Percentiles rank a stretch among this genome's conserved stretches.
phyloP scores from a whole-genome alignment of 1,140 invertebrate genomes.

The Drosophila obscura region DNA sequence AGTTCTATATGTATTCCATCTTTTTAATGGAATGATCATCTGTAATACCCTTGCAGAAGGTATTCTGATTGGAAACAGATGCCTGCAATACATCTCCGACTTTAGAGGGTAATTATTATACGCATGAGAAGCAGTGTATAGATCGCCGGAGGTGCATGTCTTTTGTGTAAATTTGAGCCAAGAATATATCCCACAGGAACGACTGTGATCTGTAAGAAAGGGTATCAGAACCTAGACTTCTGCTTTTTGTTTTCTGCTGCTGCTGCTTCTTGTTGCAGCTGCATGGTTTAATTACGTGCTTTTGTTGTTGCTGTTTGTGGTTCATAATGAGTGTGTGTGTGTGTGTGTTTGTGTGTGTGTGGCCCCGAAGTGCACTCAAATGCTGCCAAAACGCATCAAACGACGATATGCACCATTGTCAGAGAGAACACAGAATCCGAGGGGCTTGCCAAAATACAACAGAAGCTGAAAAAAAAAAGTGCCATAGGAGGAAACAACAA shows the following conservation, averaged over 20 bases:
- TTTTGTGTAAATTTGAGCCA: too few relatives aligned
- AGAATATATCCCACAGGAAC: too few relatives aligned
- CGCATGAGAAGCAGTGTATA: too few relatives aligned
- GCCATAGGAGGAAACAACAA: background rate
- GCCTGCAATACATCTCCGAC: too few relatives aligned
- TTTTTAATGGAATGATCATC: slow-evolving; percentile 30
- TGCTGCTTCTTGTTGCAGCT: slow-evolving; percentile 10
- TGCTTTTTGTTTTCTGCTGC: background rate
- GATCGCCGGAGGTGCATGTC: too few relatives aligned
- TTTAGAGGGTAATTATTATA: too few relatives aligned
- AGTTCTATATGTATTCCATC: slow-evolving; percentile 24
- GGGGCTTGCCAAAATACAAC: slow-evolving; percentile 47
- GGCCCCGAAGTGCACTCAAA: slow-evolving; percentile 24
- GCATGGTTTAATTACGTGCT: slow-evolving; percentile 45
- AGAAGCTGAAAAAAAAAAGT: slow-evolving; percentile 3
- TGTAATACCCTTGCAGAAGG: background rate
- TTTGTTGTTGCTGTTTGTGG: slow-evolving; percentile 25
- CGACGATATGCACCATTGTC: slow-evolving; percentile 22
- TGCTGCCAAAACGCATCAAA: slow-evolving; percentile 41
- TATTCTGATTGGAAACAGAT: too few relatives aligned
- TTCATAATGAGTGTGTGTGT: slow-evolving; percentile 17
- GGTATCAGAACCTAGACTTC: background rate
- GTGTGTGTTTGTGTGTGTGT: slow-evolving; percentile 6
- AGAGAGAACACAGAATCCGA: slow-evolving; percentile 27
- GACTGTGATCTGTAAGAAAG: too few relatives aligned